phyloP scores from a whole-genome alignment of 1,140 invertebrate genomes.

The Sweltsa coloradensis region DNA sequence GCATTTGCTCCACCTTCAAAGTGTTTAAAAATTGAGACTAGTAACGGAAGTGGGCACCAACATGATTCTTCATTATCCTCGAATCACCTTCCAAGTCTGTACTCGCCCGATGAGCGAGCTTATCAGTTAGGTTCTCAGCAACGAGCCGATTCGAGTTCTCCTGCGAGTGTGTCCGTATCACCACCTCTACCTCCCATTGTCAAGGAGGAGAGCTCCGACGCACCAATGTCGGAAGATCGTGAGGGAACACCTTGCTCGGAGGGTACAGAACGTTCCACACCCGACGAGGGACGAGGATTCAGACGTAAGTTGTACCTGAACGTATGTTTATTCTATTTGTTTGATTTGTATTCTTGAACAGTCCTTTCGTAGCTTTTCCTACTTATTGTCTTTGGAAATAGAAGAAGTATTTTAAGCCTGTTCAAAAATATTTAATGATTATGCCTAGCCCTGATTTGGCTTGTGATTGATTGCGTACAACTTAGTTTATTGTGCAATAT shows the following conservation, averaged over 20 bases:
- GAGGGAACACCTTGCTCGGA: slow-evolving; percentile 40
- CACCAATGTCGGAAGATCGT: slow-evolving; percentile 34
- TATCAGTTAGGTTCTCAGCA: slow-evolving; percentile 23
- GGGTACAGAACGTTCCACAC: slow-evolving; percentile 39
- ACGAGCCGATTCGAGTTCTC: slow-evolving; percentile 32
- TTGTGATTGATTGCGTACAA: too few species aligned
- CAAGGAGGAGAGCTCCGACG: slow-evolving; percentile 23
- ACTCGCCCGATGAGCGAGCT: slow-evolving; percentile 26
- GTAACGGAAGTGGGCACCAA: slow-evolving; percentile 23
- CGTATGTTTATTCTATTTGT: too few species aligned
- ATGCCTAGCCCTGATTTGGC: too few species aligned
- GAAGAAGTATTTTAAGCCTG: too few species aligned
- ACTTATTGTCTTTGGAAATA: too few species aligned
- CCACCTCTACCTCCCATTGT: slow-evolving; percentile 22
- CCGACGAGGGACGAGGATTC: slow-evolving; percentile 38
- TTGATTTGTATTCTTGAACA: too few species aligned
- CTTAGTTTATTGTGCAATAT: too few species aligned
- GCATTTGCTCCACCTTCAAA: slow-evolving; percentile 40
- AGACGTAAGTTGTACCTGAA: slow-evolving; percentile 37
- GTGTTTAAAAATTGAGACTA: slow-evolving; percentile 37
- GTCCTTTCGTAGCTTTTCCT: too few species aligned
- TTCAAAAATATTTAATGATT: too few species aligned
- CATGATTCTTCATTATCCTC: slow-evolving; percentile 11
- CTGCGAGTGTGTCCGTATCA: slow-evolving; percentile 32
- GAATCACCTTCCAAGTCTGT: slow-evolving; percentile 30